phyloP scores from a whole-genome alignment of 2,888 invertebrate species.

The Pollenia labialis region DNA sequence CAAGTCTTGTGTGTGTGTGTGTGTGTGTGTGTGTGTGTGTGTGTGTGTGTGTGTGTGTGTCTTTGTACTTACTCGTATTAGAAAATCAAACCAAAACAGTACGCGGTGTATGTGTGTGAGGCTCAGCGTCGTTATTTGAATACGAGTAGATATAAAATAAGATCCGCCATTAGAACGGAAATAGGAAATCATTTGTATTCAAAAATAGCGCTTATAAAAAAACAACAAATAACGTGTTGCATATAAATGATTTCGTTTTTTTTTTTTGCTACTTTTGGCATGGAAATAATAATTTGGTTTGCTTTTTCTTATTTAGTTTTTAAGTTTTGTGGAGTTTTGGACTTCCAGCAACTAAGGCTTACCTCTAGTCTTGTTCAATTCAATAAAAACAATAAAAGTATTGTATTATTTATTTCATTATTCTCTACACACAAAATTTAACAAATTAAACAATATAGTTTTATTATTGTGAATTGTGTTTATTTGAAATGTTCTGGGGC shows the following conservation, averaged over 20 bases:
- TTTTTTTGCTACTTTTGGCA: conserved; percentile 34
- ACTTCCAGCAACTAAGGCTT: background rate
- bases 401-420: conserved; percentile 1
- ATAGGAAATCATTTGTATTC: conserved; percentile 70
- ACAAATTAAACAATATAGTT: too few species aligned
- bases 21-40: background rate
- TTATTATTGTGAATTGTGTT: too few species aligned
- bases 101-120: background rate
- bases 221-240: conserved; percentile 54
- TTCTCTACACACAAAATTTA: background rate
- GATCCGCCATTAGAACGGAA: conserved; percentile 68
- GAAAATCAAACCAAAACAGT: conserved; percentile 26
- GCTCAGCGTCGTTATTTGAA: too few species aligned
- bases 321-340: conserved; percentile 31
- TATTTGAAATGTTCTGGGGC: too few species aligned
- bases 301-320: conserved; percentile 38
- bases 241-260: conserved; percentile 58
- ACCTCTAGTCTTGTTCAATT: background rate
- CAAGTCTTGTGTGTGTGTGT: background rate
- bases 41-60: background rate
- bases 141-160: conserved; percentile 2
- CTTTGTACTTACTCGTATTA: background rate
- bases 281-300: conserved; percentile 9
- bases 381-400: background rate
- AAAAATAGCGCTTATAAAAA: conserved; percentile 46